Percentiles rank a stretch among this genome's conserved stretches.
Conservation (phyloP, 2,797 vertebrate genomes). For the Lutjanus campechanus region DNA sequence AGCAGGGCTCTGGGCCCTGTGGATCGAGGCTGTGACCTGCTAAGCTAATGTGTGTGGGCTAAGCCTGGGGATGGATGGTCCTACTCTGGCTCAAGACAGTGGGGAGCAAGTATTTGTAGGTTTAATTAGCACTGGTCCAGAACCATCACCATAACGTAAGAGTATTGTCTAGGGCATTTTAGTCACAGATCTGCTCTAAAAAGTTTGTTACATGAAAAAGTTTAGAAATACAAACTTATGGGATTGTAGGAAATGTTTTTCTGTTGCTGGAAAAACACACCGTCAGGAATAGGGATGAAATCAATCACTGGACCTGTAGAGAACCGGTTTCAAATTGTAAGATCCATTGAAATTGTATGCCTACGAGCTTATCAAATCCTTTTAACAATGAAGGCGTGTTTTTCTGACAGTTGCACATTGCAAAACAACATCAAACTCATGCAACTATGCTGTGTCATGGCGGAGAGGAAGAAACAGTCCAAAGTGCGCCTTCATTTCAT, state of each 20-base stretch:
- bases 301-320: no score
- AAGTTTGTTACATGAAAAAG: background rate
- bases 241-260: background rate
- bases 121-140: conserved; percentile 9
- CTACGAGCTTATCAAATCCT: no score
- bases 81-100: background rate
- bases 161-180: background rate
- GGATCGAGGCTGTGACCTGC: background rate
- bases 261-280: background rate
- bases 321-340: no score
- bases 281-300: background rate
- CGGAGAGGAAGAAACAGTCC: no score
- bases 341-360: no score
- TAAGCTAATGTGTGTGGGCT: background rate
- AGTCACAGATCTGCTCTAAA: background rate
- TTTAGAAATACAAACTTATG: background rate
- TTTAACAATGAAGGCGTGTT: no score
- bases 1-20: background rate
- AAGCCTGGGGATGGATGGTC: background rate
- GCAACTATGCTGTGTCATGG: no score
- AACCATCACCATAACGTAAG: background rate
- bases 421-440: no score
- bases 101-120: background rate
- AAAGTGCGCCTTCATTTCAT: no score
- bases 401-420: no score